These are phyloP conservation scores for Chrysochloris asiatica DNA, from an alignment of 2,113 vertebrate genomes.

Conservation along the genomic window DNA sequence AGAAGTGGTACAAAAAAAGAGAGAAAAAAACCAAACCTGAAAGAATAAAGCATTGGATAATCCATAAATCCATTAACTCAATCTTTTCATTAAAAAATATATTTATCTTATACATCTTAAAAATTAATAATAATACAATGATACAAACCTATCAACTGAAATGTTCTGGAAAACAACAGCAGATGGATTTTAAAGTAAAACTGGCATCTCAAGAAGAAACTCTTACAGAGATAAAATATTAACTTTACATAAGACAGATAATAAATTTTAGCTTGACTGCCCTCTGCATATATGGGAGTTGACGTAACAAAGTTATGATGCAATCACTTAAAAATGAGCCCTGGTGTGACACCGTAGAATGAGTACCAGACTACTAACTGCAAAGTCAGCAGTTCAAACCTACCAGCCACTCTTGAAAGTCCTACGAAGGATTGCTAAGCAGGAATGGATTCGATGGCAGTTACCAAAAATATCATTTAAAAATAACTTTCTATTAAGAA, in stretches of 20 bases:
- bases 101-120: not conserved
- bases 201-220: not conserved
- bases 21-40: no score
- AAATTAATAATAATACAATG: slow-evolving; percentile 27
- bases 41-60: not conserved
- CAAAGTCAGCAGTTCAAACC: no score
- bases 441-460: no score
- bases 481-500: not conserved
- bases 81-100: not conserved
- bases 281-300: slow-evolving; percentile 79
- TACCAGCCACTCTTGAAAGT: no score
- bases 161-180: slow-evolving; percentile 4
- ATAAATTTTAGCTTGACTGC: slow-evolving; percentile 84
- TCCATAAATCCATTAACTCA: not conserved
- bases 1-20: no score
- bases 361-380: no score
- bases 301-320: not conserved
- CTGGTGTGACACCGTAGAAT: no score
- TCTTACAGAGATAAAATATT: not conserved
- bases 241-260: slow-evolving; percentile 21
- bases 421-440: no score
- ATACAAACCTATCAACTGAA: not conserved
- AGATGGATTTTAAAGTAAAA: slow-evolving; percentile 37
- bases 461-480: not conserved
- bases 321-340: no score